Percentiles rank a stretch among this genome's conserved stretches.
These are phyloP conservation scores for Polymixis lichenea DNA, from an alignment of 2,888 invertebrate genomes.

Conservation along the genomic window DNA sequence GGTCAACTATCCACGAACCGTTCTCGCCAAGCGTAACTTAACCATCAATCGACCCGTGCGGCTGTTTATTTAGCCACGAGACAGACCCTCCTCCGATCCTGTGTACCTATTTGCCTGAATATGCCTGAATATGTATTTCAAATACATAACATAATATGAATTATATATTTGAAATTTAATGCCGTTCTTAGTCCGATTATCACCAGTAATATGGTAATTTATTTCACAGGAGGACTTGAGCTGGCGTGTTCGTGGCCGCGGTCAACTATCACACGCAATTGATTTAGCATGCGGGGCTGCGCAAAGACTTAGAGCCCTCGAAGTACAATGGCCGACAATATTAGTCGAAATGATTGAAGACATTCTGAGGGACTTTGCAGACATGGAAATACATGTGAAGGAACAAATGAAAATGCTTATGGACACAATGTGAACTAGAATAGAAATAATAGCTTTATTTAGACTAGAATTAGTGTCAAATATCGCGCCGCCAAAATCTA, in stretches of 20 bases:
- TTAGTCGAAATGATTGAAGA: conserved; percentile 94
- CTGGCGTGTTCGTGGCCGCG: conserved; percentile 94
- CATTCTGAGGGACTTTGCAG: conserved; percentile 94
- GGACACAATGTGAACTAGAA: conserved; percentile 76
- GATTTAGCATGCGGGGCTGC: conserved; percentile 94
- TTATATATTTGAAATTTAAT: not conserved
- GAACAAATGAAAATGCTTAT: conserved; percentile 90
- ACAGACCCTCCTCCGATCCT: not conserved
- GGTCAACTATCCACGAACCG: not conserved
- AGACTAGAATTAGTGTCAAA: conserved; percentile 62
- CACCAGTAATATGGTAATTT: conserved; percentile 8
- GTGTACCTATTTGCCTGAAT: no score
- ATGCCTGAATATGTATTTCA: no score
- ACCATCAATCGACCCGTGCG: not conserved
- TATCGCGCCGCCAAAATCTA: conserved; percentile 60
- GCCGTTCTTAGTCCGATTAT: not conserved
- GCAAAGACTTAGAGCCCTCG: conserved; percentile 93
- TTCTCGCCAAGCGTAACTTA: not conserved
- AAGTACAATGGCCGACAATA: conserved; percentile 94
- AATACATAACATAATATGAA: no score
- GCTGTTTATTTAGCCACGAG: not conserved
- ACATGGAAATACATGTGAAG: conserved; percentile 95
- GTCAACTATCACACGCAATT: conserved; percentile 93
- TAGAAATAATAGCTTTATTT: conserved; percentile 34
- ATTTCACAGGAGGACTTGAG: conserved; percentile 92